phyloP scores from a whole-genome alignment of 1,140 invertebrate genomes.

The Portunus trituberculatus region DNA sequence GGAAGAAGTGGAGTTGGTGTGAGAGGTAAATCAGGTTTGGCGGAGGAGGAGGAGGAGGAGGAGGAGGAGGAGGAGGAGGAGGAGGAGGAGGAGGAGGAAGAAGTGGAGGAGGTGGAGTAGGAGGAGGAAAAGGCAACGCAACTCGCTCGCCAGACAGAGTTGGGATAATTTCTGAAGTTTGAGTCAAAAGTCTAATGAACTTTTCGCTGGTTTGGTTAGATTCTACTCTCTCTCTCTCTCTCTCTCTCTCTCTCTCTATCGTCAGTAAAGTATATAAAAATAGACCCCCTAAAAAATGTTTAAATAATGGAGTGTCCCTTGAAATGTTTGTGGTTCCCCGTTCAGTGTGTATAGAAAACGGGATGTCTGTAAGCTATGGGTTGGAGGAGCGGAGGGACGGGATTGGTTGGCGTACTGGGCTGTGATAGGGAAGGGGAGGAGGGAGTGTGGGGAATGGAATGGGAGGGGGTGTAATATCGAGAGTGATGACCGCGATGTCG shows the following conservation, averaged over 20 bases:
- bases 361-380: too few relatives aligned
- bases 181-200: background rate
- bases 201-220: background rate
- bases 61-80: background rate
- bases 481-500: background rate
- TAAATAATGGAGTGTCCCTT: too few relatives aligned
- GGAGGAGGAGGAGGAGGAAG: background rate
- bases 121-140: background rate
- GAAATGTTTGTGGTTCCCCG: too few relatives aligned
- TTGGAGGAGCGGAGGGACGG: too few relatives aligned
- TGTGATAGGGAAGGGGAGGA: too few relatives aligned
- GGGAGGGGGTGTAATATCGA: background rate
- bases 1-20: background rate
- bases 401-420: too few relatives aligned
- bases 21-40: conserved; percentile 2
- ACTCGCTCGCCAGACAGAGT: background rate
- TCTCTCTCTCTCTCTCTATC: background rate
- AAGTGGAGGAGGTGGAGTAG: background rate
- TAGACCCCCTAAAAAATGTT: too few relatives aligned
- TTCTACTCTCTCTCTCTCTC: background rate
- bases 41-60: background rate
- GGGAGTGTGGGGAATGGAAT: too few relatives aligned
- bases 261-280: too few relatives aligned
- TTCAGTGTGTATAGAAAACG: too few relatives aligned
- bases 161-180: background rate